Conservation (phyloP, 2,888 invertebrate genomes). For the Coremacera marginata region DNA sequence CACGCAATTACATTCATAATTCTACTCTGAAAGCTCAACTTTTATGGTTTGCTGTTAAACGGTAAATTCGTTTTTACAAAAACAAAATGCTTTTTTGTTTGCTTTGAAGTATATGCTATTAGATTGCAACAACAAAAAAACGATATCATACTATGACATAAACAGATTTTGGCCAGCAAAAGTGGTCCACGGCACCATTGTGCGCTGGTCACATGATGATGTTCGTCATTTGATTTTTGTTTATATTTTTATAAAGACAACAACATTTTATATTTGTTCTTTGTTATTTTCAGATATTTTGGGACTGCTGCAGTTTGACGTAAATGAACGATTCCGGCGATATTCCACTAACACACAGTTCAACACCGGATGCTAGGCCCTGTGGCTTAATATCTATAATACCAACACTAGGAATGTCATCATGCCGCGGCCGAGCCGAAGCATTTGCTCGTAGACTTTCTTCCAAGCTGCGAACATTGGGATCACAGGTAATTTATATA, state of each 20-base stretch:
- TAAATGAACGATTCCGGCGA: constrained; percentile 69
- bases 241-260: neutral
- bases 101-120: too few species aligned
- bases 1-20: too few species aligned
- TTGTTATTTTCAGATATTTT: constrained; percentile 49
- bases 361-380: constrained; percentile 70
- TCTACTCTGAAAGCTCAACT: too few species aligned
- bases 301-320: constrained; percentile 58
- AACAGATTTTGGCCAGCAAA: too few species aligned
- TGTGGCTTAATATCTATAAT: constrained; percentile 78
- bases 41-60: too few species aligned
- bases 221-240: neutral
- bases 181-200: too few species aligned
- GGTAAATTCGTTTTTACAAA: too few species aligned
- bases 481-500: constrained; percentile 69
- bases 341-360: constrained; percentile 64
- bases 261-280: constrained; percentile 25
- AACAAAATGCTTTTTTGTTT: too few species aligned
- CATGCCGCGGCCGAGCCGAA: constrained; percentile 84
- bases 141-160: too few species aligned
- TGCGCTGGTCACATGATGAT: neutral
- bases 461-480: constrained; percentile 79
- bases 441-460: constrained; percentile 84
- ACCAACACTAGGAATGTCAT: constrained; percentile 77
- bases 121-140: too few species aligned